Base-by-base conservation (phyloP, 2,113 vertebrate species). In the Reinhardtius hippoglossoides region DNA sequence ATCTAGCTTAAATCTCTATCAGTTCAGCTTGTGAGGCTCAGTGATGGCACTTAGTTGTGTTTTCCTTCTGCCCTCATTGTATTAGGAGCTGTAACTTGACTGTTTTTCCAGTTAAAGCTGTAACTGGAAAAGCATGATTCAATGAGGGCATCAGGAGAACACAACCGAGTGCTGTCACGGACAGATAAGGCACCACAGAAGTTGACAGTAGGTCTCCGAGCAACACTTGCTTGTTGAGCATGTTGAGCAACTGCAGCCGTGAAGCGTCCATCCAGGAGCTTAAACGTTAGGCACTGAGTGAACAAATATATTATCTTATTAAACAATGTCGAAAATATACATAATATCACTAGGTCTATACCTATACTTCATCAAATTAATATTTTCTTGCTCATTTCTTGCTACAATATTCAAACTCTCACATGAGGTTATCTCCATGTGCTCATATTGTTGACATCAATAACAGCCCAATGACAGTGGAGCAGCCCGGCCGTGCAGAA, bases 401-500 rank as follows among this genome's bases (percentile, higher is more conserved):
- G 26, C 13, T 50, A 6, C 9, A 57, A 6, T 20, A 7, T 52
- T 58, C 12, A 1, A 62, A 15, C 20, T 27, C 50, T 27, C 50
- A 52, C 15, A 52, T 70, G 70, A 74, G 23, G 21, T 67, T 65
- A 64, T 71, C 12, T 3, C 56, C 16, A 62, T 67, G 70, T 13
- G n/a, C 52, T 65, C 27, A 31, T 74, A 5, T 10, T 67, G 31
- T 62, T 84, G 71, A 76, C 67, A 76, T 77, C 78, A 67, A 26
- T 71, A 75, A 42, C 54, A 65, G 67, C 37, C 62, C 57, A 20
- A 61, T 67, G 72, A 67, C 4, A 5, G 13, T 1, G 56, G 12
- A 2, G 27, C 63, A 26, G 66, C 55, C 48, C 40, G 52, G 80
- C 69, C 50, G 40, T 46, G 68, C 23, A 42, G 61, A 64, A 26